Percentiles rank a stretch among this genome's conserved stretches.
These are phyloP conservation scores for Hephaestus fuliginosus DNA, from an alignment of 2,797 vertebrate species.

Conservation along the genomic window DNA sequence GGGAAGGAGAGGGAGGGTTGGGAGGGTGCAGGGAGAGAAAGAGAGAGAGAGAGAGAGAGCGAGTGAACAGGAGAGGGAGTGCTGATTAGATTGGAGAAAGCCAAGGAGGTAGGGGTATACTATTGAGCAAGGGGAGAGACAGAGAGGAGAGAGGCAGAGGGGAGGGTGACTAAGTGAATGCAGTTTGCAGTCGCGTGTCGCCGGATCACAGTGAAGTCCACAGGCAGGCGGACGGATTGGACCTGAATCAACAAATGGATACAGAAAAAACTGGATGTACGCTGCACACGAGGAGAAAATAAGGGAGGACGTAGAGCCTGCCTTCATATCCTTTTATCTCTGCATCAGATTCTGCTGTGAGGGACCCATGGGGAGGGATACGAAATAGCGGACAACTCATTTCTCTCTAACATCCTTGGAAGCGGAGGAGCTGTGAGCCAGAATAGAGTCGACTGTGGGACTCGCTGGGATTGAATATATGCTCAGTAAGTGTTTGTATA, in stretches of 20 bases:
- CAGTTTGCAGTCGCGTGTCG: conserved; percentile 79
- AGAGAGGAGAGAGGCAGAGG: conserved; percentile 64
- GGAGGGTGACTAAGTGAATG: conserved; percentile 84
- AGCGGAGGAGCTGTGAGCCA: conserved; percentile 57
- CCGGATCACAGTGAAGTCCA: conserved; percentile 79
- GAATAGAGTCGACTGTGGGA: conserved; percentile 67
- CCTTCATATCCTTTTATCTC: conserved; percentile 65
- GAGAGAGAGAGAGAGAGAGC: conserved; percentile 30
- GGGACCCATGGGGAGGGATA: conserved; percentile 55
- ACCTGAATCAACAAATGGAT: conserved; percentile 80
- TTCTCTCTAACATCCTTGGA: conserved; percentile 59
- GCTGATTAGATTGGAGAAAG: conserved; percentile 86
- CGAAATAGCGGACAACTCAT: conserved; percentile 69
- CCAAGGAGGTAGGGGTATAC: conserved; percentile 80
- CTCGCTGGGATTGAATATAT: conserved; percentile 65
- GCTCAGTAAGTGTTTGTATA: conserved; percentile 75
- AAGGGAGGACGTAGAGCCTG: conserved; percentile 49
- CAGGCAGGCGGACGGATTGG: conserved; percentile 60
- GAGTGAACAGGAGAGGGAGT: conserved; percentile 50
- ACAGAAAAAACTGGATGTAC: conserved; percentile 61
- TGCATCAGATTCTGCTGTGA: conserved; percentile 68
- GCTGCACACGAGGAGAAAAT: conserved; percentile 39
- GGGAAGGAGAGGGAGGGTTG: conserved; percentile 53
- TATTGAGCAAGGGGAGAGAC: conserved; percentile 78
- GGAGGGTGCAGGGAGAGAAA: conserved; percentile 58